Evolutionary conservation across 2,888 invertebrate genomes (phyloP), one percentile per base, ranked within the genome.

Genomic region (Calameuta pallipes): DNA sequence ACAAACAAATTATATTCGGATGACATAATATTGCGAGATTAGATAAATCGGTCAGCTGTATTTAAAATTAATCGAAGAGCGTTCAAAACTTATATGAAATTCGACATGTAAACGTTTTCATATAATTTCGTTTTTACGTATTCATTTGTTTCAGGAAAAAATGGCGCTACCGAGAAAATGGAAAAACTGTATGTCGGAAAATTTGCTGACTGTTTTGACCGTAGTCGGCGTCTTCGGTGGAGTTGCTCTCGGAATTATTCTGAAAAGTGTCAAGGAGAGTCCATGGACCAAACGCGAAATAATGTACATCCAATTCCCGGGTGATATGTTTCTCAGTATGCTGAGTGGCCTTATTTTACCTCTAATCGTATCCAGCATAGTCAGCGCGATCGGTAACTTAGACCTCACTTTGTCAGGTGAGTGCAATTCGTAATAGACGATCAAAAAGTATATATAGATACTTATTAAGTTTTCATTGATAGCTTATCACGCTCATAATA

Each of bases 321-420:
- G 96, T 36, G 95, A 96, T 87, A 90, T 96, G 75, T 95, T 96
- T 86, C 93, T 96, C 83, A 92, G 95, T 81, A 95, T 96, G 94
- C 92, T 96, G 77, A 95, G 96, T 90, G 94, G 94, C 80, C 92
- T 96, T 79, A 96, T 96, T 85, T 91, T 96, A 75, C 96, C 96
- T 1, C 93, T 96, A 81, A 94, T 96, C 80, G 92, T 94, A n/a
- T 93, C 94, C 3, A 94, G 94, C 23, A 92, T 96, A 81, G 93
- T 96, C 74, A 94, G 95, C 4, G 95, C 96, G 31, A 94, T 96
- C 81, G 95, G 95, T 23, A 94, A 94, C 74, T 92, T 96, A 84
- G 95, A 96, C 90, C 92, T 95, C 35, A 93, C 93, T 70, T 91
- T 96, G 68, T 95, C 95, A 30, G 94, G 95, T 82, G 92, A 92